Conservation (phyloP, 35 echinoderm and acorn worm genomes). For the Eucidaris tribuloides region DNA sequence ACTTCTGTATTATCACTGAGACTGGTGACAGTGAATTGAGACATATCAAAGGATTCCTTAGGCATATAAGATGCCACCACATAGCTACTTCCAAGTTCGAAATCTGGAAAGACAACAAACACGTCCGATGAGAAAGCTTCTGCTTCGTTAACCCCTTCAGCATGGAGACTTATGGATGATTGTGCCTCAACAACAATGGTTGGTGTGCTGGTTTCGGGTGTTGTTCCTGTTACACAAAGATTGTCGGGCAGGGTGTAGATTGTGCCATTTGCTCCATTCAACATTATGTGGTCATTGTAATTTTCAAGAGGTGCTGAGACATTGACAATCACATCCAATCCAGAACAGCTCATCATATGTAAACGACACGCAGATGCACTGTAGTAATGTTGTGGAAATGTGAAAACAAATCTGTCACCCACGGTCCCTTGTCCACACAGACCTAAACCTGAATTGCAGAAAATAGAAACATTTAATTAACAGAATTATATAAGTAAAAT, state of each 20-base stretch:
- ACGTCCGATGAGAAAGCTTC: not conserved
- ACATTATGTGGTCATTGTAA: not conserved
- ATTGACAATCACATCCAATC: not conserved
- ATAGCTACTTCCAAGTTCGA: not conserved
- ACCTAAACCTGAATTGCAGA: too few species aligned
- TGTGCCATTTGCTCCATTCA: not conserved
- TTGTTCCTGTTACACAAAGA: not conserved
- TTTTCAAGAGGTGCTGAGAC: not conserved
- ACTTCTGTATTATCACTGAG: not conserved
- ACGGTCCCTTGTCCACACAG: not conserved
- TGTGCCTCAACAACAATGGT: not conserved
- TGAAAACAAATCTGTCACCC: not conserved
- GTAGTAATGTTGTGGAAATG: slow-evolving; percentile 7
- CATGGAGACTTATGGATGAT: not conserved
- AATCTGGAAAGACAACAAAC: not conserved
- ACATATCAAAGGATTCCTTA: not conserved
- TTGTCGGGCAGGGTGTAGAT: too few species aligned
- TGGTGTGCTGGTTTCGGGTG: not conserved
- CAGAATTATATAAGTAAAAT: too few species aligned
- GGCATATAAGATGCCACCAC: not conserved
- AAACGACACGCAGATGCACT: not conserved
- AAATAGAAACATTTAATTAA: too few species aligned
- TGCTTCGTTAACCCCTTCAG: not conserved
- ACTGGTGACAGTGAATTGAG: not conserved
- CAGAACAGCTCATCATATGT: not conserved